Percentiles rank a stretch among this genome's conserved stretches.
phyloP scores from a whole-genome alignment of 2,113 vertebrate species.

The Prinia subflava region DNA sequence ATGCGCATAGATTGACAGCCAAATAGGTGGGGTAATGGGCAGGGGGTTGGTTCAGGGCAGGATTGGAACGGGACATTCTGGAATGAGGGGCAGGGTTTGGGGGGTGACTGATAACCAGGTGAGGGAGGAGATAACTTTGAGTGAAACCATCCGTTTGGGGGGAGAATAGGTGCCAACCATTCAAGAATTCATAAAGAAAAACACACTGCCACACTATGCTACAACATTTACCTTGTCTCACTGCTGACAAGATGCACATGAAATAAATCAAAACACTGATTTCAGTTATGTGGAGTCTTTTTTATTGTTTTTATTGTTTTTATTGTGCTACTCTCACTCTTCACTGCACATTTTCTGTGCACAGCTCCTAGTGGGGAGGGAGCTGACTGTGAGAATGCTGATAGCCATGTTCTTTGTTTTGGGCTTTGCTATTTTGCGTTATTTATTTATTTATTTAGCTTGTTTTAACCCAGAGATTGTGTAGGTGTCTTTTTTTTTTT shows the following conservation, averaged over 20 bases:
- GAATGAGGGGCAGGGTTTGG: neutral
- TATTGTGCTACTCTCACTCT: slow-evolving; percentile 18
- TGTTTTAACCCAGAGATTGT: neutral
- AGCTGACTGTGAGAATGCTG: neutral
- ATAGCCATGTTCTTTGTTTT: neutral
- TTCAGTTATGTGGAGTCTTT: neutral
- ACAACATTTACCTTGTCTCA: neutral
- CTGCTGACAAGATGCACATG: neutral
- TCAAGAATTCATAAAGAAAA: too few species aligned
- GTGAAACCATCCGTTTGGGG: neutral
- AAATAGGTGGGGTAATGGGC: neutral
- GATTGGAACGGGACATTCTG: neutral
- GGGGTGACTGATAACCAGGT: neutral
- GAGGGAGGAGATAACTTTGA: neutral
- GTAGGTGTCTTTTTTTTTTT: neutral
- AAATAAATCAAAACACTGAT: neutral
- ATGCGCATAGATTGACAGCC: neutral
- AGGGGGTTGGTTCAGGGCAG: neutral
- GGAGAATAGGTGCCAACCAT: neutral
- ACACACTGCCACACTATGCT: too few species aligned
- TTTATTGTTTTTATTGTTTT: neutral
- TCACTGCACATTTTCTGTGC: neutral
- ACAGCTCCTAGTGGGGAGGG: neutral
- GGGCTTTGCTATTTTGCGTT: neutral
- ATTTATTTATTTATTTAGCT: neutral